These are phyloP conservation scores for Sitophilus oryzae DNA, from an alignment of 1,140 invertebrate species.

Conservation along the genomic window DNA sequence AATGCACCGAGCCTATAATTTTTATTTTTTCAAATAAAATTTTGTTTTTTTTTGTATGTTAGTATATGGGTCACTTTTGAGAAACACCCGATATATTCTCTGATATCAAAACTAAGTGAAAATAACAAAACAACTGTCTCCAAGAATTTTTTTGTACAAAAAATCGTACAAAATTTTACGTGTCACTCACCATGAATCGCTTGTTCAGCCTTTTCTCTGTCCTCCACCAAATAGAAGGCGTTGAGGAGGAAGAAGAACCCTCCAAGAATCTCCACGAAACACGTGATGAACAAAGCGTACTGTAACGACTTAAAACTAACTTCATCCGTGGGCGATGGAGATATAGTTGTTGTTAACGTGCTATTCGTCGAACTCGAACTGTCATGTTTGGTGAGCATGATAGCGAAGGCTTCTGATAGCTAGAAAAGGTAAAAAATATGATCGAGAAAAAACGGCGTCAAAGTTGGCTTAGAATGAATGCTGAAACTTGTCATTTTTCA, in stretches of 20 bases:
- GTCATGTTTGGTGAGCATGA: slow-evolving; percentile 16
- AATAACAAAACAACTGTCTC: not conserved
- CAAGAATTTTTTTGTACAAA: not conserved
- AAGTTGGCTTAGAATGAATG: too few relatives aligned
- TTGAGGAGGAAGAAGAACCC: slow-evolving; percentile 85
- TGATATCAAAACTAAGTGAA: not conserved
- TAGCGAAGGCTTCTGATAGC: slow-evolving; percentile 64
- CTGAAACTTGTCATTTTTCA: too few relatives aligned
- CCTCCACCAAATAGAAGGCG: slow-evolving; percentile 78
- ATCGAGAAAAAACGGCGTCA: too few relatives aligned
- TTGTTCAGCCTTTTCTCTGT: slow-evolving; percentile 67
- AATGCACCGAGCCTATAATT: too few relatives aligned
- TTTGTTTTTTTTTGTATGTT: too few relatives aligned
- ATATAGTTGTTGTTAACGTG: slow-evolving; percentile 4
- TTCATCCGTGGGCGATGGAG: slow-evolving; percentile 25
- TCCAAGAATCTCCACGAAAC: slow-evolving; percentile 85
- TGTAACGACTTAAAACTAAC: slow-evolving; percentile 71
- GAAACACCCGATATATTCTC: too few relatives aligned
- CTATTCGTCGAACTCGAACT: not conserved
- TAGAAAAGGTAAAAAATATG: slow-evolving; percentile 41
- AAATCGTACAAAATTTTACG: not conserved
- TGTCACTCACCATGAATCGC: slow-evolving; percentile 58
- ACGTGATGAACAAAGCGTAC: slow-evolving; percentile 85
- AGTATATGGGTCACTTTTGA: too few relatives aligned
- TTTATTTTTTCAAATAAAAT: too few relatives aligned